Conservation (phyloP, 1,140 invertebrate genomes). For the Rhopalosiphum maidis region DNA sequence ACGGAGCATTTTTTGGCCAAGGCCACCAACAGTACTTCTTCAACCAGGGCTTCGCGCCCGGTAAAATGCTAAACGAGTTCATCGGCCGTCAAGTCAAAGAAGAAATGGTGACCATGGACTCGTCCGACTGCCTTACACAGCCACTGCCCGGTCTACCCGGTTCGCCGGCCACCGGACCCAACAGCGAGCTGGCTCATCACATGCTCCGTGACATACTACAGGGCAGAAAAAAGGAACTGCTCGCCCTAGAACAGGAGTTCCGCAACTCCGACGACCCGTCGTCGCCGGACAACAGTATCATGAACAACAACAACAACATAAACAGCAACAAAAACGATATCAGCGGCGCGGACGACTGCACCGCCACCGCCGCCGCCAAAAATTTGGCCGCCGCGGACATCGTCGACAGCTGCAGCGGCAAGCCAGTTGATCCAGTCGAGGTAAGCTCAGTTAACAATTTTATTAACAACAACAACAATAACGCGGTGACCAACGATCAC, state of each 20-base stretch:
- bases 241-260: constrained; percentile 71
- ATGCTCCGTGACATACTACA: constrained; percentile 84
- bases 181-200: constrained; percentile 68
- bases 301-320: constrained; percentile 64
- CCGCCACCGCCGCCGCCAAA: constrained; percentile 60
- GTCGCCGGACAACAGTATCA: constrained; percentile 66
- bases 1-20: constrained; percentile 79
- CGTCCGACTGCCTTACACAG: constrained; percentile 58
- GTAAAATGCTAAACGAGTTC: constrained; percentile 77
- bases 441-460: constrained; percentile 52
- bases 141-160: constrained; percentile 61
- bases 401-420: constrained; percentile 25
- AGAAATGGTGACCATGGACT: constrained; percentile 61
- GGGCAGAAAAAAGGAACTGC: constrained; percentile 77
- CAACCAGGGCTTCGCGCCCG: constrained; percentile 80
- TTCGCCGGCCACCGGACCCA: constrained; percentile 73
- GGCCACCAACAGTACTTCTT: constrained; percentile 65
- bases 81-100: constrained; percentile 74
- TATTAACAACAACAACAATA: constrained; percentile 24
- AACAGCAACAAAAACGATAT: constrained; percentile 60
- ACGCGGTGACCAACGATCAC: constrained; percentile 60
- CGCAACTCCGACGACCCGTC: constrained; percentile 62
- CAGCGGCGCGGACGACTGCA: constrained; percentile 61
- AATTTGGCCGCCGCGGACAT: constrained; percentile 65
- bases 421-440: constrained; percentile 51